Base-by-base conservation (phyloP, 2,113 vertebrate species). In the Corythaeola cristata region DNA sequence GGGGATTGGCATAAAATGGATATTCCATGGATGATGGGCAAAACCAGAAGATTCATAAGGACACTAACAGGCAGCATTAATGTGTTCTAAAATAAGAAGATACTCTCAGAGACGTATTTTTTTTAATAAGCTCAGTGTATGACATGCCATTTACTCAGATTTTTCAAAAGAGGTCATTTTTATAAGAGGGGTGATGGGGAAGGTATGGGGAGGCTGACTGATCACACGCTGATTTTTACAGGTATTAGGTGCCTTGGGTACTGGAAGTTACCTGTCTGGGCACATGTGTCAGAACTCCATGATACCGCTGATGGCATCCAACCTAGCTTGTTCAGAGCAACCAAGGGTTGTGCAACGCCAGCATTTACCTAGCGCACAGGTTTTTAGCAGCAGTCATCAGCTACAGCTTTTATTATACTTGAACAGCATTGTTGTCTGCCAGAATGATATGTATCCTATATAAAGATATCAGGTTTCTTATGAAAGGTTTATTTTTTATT, bases 331-430 rank as follows among this genome's bases (percentile, higher is more conserved):
- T 60, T 87, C 52, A 41, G 58, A 66, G n/a, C 28, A 80, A 14
- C 18, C 12, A 17, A 69, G 39, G 18, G 27, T 15, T 85, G 24
- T 50, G 45, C 33, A 79, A n/a, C 60, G 55, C 28, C n/a, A 55
- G 1, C 11, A 9, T 83, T 79, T 73, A 19, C 35, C 33, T 69
- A 39, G n/a, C 0, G 0, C n/a, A 8, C 10, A 39, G 33, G 75
- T 75, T 90, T 96, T 50, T 35, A 79, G 26, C 49, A 69, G 49
- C 32, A 72, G n/a, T 58, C 7, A 2, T 35, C 76, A 67, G 12
- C 41, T 49, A 72, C 33, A 44, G 27, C 37, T 68, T 94, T 92
- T 75, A 39, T 81, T 78, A 5, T 53, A 35, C 23, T 39, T 75
- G 44, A 49, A 56, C 39, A 39, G 21, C 44, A 23, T 60, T 78